A percentile compares a stretch with the other conserved stretches of the same genome.
phyloP scores from a whole-genome alignment of 2,113 vertebrate genomes.

The Apodemus speciosus region DNA sequence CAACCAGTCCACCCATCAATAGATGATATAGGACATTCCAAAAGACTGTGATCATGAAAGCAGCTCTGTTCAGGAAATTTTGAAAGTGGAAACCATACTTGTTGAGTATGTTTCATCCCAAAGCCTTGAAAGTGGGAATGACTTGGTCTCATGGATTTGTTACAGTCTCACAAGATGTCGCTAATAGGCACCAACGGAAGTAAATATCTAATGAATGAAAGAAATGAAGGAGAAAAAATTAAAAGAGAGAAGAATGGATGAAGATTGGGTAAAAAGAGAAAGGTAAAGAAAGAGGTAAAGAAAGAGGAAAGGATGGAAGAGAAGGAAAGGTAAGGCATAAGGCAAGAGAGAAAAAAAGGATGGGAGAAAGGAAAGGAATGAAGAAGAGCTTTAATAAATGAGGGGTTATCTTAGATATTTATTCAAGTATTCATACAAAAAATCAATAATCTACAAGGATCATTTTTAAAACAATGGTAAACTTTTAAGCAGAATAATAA shows the following conservation, averaged over 20 bases:
- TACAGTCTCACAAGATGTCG: background rate
- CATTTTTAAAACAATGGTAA: constrained; percentile 8
- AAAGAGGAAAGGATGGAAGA: background rate
- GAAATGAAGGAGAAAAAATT: background rate
- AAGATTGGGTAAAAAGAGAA: background rate
- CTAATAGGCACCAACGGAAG: background rate
- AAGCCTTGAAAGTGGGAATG: background rate
- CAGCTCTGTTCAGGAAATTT: background rate
- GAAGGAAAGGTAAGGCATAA: no score
- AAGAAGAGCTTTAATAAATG: background rate
- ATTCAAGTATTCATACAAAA: background rate
- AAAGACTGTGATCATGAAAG: background rate
- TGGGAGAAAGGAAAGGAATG: accelerated
- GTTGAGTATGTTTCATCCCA: background rate
- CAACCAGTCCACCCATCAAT: no score
- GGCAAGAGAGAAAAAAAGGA: no score
- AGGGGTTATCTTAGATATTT: background rate
- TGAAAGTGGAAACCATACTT: background rate
- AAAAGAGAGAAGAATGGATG: background rate
- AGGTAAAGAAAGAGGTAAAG: background rate
- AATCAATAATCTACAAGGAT: background rate
- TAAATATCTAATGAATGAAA: background rate
- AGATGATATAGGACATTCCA: background rate
- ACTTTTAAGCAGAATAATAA: background rate
- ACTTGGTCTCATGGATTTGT: background rate